Evolutionary conservation across 2,888 invertebrate genomes (phyloP).

Genomic region (Orchesella flavescens): DNA sequence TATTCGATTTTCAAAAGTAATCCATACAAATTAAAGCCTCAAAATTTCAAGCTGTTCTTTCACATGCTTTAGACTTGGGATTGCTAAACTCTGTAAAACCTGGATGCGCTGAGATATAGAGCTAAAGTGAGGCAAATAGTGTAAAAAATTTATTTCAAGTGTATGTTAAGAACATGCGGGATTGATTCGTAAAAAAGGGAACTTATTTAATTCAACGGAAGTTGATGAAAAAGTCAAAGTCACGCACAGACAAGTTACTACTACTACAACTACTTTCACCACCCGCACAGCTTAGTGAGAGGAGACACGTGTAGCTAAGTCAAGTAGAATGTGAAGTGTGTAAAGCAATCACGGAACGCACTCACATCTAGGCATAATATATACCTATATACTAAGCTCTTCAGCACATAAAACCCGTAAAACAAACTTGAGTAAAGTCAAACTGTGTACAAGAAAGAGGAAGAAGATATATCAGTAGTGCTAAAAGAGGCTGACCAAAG

Average conservation of each 20-base stretch:
- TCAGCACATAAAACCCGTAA: too few species aligned
- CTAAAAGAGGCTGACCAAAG: neutral
- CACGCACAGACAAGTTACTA: conserved; percentile 20
- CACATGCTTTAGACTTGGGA: too few species aligned
- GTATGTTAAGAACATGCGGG: neutral
- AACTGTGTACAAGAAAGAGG: neutral
- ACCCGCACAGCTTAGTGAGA: conserved; percentile 5
- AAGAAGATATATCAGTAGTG: neutral
- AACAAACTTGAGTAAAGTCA: too few species aligned
- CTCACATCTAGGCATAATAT: neutral
- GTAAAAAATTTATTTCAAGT: conserved; percentile 9
- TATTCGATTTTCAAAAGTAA: too few species aligned
- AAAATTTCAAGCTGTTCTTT: too few species aligned
- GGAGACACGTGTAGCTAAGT: too few species aligned
- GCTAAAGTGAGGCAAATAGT: neutral
- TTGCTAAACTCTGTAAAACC: too few species aligned
- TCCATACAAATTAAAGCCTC: too few species aligned
- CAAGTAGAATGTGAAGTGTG: too few species aligned
- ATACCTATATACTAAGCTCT: neutral
- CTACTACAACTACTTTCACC: too few species aligned
- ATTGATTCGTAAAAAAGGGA: conserved; percentile 9
- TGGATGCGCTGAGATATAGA: neutral
- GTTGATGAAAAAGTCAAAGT: conserved; percentile 29
- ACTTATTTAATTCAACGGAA: too few species aligned
- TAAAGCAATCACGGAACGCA: neutral